Evolutionary conservation across 2,797 vertebrate species (phyloP).

Genomic region (Myotis vivesi): DNA sequence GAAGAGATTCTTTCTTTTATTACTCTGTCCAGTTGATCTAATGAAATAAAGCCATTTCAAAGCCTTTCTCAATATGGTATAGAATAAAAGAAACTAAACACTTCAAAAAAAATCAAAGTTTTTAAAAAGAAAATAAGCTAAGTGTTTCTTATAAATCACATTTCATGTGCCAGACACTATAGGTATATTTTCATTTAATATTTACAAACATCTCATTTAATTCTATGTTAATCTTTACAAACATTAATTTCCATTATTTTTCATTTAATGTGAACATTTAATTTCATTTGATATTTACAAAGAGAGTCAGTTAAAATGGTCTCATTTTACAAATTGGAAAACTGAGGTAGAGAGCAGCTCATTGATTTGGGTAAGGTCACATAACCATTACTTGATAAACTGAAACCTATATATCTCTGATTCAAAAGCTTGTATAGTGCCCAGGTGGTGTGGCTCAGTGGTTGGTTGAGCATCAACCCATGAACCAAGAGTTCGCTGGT

Average conservation of each 20-base stretch:
- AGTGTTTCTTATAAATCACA: conserved; percentile 11
- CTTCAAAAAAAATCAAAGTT: conserved; percentile 1
- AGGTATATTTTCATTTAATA: background rate
- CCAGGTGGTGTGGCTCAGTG: too few relatives aligned
- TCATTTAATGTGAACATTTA: background rate
- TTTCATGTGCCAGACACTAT: background rate
- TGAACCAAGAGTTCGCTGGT: too few relatives aligned
- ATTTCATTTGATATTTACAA: conserved; percentile 43
- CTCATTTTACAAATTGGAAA: background rate
- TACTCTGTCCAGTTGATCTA: conserved; percentile 42
- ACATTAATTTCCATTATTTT: background rate
- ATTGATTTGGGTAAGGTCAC: background rate
- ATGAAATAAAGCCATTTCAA: conserved; percentile 48
- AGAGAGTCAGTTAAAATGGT: background rate
- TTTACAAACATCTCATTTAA: background rate
- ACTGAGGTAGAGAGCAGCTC: background rate
- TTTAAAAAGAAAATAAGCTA: conserved; percentile 7
- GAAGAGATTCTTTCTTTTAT: background rate
- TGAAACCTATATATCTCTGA: background rate
- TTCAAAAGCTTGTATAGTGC: background rate
- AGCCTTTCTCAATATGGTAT: conserved; percentile 15
- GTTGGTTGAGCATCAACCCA: too few relatives aligned
- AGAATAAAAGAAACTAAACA: conserved; percentile 50
- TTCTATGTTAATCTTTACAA: background rate
- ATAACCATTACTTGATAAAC: background rate